Evolutionary conservation across 1,140 invertebrate species (phyloP).

Genomic region (Lordiphosa mommai): DNA sequence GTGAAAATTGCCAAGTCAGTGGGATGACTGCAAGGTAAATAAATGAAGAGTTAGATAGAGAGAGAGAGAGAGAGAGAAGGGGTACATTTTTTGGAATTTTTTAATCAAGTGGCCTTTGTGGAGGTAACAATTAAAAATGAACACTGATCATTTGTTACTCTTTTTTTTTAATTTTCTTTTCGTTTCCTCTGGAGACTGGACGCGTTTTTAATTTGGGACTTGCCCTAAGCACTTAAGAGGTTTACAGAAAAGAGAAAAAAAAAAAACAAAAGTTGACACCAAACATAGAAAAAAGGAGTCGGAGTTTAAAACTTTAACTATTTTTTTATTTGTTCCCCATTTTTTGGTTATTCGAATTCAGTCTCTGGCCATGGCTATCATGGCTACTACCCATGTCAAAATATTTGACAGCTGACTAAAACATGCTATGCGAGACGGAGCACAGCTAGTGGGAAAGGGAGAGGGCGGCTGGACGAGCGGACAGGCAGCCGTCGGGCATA

Average conservation of each 20-base stretch:
- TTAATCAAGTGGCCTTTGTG: neutral
- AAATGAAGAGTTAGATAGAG: neutral
- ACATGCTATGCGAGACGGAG: conserved; percentile 61
- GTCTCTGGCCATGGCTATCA: conserved; percentile 53
- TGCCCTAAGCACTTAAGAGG: conserved; percentile 8
- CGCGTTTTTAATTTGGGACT: conserved; percentile 8
- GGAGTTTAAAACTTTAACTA: conserved; percentile 55
- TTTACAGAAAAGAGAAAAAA: neutral
- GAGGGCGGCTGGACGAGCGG: conserved; percentile 15
- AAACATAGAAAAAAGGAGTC: conserved; percentile 2
- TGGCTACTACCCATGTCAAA: conserved; percentile 71
- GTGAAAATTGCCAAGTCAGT: conserved; percentile 1
- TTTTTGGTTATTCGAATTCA: conserved; percentile 54
- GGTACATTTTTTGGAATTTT: neutral
- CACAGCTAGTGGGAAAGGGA: conserved; percentile 13
- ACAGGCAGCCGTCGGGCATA: conserved; percentile 34
- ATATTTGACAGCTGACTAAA: conserved; percentile 80
- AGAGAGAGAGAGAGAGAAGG: neutral
- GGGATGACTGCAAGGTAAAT: neutral
- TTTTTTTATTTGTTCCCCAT: conserved; percentile 64
- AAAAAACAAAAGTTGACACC: neutral
- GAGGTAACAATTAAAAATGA: conserved; percentile 8
- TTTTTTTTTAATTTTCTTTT: conserved; percentile 7
- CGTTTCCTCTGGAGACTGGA: conserved; percentile 2
- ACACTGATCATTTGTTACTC: conserved; percentile 9